Evolutionary conservation across 2,888 invertebrate species (phyloP), one percentile per base, ranked within the genome.

Genomic region (Cecidostiba fungosa): DNA sequence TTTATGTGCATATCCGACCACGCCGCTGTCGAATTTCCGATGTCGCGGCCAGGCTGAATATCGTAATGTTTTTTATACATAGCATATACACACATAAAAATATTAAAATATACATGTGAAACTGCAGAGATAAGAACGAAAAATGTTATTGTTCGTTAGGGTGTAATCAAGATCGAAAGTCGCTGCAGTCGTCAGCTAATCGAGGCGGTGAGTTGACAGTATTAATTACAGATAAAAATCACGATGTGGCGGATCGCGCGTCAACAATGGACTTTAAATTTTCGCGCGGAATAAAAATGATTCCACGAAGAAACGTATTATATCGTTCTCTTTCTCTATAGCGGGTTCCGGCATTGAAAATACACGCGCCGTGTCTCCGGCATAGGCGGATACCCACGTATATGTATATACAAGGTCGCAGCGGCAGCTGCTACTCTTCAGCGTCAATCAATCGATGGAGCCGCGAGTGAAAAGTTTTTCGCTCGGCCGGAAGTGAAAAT

Each of bases 401-500:
- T 23, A 19, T 6, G 10, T 12, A 0, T 4, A 14, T 14, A 29
- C 66, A 66, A 66, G 66, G 66, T 66, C 66, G 29, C 66, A 29
- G 66, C 8, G 2, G 66, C 66, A 29, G 66, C 54, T 59, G 54
- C 54, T 59, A 23, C n/a, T 59, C 54, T 59, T 59, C 66, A 66
- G 29, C 29, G 66, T 66, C 66, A 29, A 66, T 66, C 66, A 66
- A 66, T 66, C 66, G 66, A 66, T 66, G 66, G 66, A 14, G 29
- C 26, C 29, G n/a, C n/a, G 72, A 72, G n/a, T 39, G 70, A 39
- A 32, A 39, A 32, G n/a, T 39, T 5, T 69, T 39, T 39, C 43
- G 39, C 23, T 19, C 43, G 72, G 8, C 72, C 72, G 72, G 72
- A 72, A 72, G 43, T 72, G 72, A 26, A 72, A 72, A 72, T 43